Percentiles rank a stretch among this genome's conserved stretches.
Conservation (phyloP, 2,888 invertebrate genomes). For the Amblyjoppa proteus region DNA sequence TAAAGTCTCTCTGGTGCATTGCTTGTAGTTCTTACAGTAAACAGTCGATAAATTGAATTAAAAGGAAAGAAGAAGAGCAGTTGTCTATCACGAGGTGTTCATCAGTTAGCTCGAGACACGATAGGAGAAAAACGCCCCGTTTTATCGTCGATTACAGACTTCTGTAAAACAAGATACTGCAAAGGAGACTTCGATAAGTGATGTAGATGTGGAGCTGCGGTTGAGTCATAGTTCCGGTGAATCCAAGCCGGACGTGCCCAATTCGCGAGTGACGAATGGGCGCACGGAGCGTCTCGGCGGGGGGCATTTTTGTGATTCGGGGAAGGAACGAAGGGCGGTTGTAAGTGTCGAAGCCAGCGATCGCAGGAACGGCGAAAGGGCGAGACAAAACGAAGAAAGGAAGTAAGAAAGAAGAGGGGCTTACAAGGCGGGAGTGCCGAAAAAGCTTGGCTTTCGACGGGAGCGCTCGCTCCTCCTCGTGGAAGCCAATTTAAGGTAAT, state of each 20-base stretch:
- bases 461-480: constrained; percentile 59
- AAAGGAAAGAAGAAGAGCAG: no score
- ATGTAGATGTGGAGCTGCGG: background rate
- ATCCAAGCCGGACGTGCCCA: constrained; percentile 11
- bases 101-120: no score
- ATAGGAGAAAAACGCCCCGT: background rate
- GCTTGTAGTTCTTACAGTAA: no score
- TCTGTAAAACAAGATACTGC: background rate
- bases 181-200: background rate
- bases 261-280: constrained; percentile 36
- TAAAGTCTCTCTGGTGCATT: no score
- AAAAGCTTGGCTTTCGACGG: constrained; percentile 61
- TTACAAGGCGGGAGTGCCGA: constrained; percentile 54
- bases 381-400: constrained; percentile 8
- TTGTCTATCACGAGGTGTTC: no score
- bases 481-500: constrained; percentile 74
- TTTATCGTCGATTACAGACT: background rate
- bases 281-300: constrained; percentile 11
- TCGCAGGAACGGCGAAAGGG: background rate
- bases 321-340: constrained; percentile 67
- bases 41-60: no score
- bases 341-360: constrained; percentile 9
- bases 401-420: constrained; percentile 45
- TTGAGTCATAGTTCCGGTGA: constrained; percentile 28
- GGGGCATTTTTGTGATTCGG: constrained; percentile 63